Percentiles rank a stretch among this genome's conserved stretches.
These are phyloP conservation scores for Endomychus coccineus DNA, from an alignment of 2,888 invertebrate genomes.

Conservation along the genomic window DNA sequence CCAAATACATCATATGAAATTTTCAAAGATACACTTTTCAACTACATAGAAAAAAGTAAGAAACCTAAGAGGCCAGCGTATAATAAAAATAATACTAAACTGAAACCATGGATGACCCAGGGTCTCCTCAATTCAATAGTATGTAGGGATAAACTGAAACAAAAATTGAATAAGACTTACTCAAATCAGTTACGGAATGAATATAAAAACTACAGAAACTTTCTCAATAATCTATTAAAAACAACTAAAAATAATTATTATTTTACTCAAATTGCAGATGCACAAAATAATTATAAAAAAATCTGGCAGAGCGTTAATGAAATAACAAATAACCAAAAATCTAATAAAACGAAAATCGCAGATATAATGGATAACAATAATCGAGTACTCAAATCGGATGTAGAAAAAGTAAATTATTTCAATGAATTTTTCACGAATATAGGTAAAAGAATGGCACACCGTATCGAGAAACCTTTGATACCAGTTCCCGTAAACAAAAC, in stretches of 20 bases:
- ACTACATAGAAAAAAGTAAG: neutral
- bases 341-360: too few relatives aligned
- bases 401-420: too few relatives aligned
- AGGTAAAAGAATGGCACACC: too few relatives aligned
- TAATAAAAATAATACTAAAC: neutral
- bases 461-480: too few relatives aligned
- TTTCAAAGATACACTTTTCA: neutral
- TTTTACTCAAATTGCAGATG: neutral
- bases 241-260: slow-evolving; percentile 7
- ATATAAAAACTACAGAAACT: slow-evolving; percentile 6
- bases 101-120: slow-evolving; percentile 6
- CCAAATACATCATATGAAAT: slow-evolving; percentile 5
- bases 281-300: slow-evolving; percentile 1
- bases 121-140: slow-evolving; percentile 1
- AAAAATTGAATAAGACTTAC: neutral
- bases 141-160: slow-evolving; percentile 3
- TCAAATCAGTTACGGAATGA: neutral
- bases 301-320: slow-evolving; percentile 1
- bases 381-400: too few relatives aligned
- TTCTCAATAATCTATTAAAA: slow-evolving; percentile 1
- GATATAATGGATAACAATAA: too few relatives aligned
- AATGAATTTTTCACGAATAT: too few relatives aligned
- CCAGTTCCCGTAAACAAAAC: too few relatives aligned
- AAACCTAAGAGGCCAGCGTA: neutral
- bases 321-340: too few relatives aligned